Evolutionary conservation across 2,113 vertebrate species (phyloP).

Genomic region (Chloropsis cyanopogon): DNA sequence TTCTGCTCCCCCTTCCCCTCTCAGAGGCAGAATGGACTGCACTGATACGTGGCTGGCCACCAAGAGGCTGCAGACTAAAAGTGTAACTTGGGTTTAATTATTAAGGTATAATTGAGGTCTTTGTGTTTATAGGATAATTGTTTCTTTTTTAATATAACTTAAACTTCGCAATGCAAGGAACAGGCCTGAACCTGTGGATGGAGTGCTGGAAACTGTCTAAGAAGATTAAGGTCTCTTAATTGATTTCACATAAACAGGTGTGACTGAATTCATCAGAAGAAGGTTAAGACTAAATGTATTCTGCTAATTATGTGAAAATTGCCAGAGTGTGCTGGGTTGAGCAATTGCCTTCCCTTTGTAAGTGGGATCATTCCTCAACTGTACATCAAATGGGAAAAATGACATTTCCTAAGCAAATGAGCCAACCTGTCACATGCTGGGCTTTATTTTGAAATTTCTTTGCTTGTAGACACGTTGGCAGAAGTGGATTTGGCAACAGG

Average conservation of each 20-base stretch:
- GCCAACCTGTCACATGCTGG: not conserved
- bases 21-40: not conserved
- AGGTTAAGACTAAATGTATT: slow-evolving; percentile 53
- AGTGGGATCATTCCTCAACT: not conserved
- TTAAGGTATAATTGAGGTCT: slow-evolving; percentile 53
- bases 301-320: slow-evolving; percentile 63
- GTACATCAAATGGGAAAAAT: not conserved
- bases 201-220: slow-evolving; percentile 60
- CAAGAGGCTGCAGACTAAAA: slow-evolving; percentile 20
- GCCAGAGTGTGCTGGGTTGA: slow-evolving; percentile 51
- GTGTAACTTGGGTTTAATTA: slow-evolving; percentile 46
- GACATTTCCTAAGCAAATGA: slow-evolving; percentile 42
- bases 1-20: not conserved
- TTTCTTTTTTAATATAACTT: slow-evolving; percentile 64
- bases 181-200: slow-evolving; percentile 64
- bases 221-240: slow-evolving; percentile 69
- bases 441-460: not conserved
- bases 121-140: slow-evolving; percentile 64
- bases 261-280: slow-evolving; percentile 67
- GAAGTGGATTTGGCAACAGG: slow-evolving; percentile 21
- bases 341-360: slow-evolving; percentile 32
- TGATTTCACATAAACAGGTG: slow-evolving; percentile 72
- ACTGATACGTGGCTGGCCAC: slow-evolving; percentile 1
- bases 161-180: slow-evolving; percentile 45
- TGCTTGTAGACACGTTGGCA: not conserved